Base-by-base conservation (phyloP, 2,888 invertebrate species). In the Lasioglossum oenotherae region DNA sequence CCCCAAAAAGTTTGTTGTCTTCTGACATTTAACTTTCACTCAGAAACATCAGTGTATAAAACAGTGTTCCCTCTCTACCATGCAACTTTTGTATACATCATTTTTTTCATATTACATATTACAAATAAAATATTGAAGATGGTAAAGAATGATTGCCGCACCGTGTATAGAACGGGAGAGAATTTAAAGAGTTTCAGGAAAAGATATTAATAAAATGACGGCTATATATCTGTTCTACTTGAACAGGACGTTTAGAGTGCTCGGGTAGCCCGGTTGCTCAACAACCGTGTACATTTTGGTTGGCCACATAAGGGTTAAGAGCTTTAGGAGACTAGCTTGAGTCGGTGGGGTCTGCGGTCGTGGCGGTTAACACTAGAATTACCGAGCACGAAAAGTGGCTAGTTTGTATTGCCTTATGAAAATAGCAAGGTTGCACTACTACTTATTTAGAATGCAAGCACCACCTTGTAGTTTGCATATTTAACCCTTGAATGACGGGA, bases 341-440 rank as follows among this genome's bases (percentile, higher is more conserved):
- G 60, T 27, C 60, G 27, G 60, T 14, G 27, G 60, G 60, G 14
- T 27, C 60, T 60, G 60, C 27, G 60, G 60, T 27, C 60, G 72
- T 73, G 60, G 60, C 14, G 60, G 60, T 67, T 67, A 67, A 67
- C 67, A 67, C 67, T 67, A 67, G 35, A 67, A 67, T 35, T 67
- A 67, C 67, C 67, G 67, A 35, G 67, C 35, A 31, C 72, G 44
- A n/a, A 19, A 53, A 19, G 1, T n/a, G 31, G 14, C 35, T 23
- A 41, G 60, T 64, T 78, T 38, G 41, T 44, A 67, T 80, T 27
- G 27, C 27, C 74, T 23, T 49, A 60, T 60, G 60, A 60, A 60
- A 60, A 60, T 60, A 60, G 60, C 60, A 60, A 31, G 60, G 60
- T 60, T 60, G 60, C 27, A 1, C 53, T 53, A 53, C 10, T 53